Conservation (phyloP, 2,797 vertebrate species). For the Selene dorsalis region DNA sequence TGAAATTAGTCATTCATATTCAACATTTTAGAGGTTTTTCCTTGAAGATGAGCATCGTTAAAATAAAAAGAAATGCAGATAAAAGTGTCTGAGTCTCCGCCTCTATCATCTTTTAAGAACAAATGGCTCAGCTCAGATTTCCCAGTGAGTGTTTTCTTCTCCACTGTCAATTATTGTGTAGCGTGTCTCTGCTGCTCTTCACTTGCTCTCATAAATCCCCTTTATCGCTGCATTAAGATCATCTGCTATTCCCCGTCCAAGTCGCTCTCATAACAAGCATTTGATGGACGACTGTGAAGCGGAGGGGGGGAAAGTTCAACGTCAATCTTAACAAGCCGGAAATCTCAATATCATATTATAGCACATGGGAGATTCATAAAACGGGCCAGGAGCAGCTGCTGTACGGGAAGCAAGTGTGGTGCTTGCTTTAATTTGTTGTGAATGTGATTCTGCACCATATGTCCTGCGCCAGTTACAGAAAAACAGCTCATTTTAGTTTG, state of each 20-base stretch:
- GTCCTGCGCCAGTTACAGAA: no score
- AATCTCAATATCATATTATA: neutral
- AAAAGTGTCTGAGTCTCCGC: neutral
- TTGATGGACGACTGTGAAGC: neutral
- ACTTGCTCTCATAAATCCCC: neutral
- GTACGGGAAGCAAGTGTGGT: neutral
- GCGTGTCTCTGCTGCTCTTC: neutral
- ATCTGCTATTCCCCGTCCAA: neutral
- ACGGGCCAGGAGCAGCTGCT: neutral
- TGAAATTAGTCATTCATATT: neutral
- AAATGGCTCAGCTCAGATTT: neutral
- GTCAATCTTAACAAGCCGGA: neutral
- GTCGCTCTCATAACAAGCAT: neutral
- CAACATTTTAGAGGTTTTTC: no score
- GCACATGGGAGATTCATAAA: neutral
- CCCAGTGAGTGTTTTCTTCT: neutral
- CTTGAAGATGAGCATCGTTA: no score
- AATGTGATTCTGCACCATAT: neutral
- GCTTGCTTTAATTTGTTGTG: neutral
- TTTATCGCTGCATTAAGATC: constrained; percentile 27
- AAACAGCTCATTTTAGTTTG: neutral
- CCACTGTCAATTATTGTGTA: neutral
- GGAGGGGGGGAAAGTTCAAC: constrained; percentile 5
- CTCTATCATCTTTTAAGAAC: neutral
- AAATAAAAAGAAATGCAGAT: neutral